Percentiles rank a stretch among this genome's conserved stretches.
These are phyloP conservation scores for Archocentrus centrarchus DNA, from an alignment of 2,113 vertebrate genomes.

Conservation along the genomic window DNA sequence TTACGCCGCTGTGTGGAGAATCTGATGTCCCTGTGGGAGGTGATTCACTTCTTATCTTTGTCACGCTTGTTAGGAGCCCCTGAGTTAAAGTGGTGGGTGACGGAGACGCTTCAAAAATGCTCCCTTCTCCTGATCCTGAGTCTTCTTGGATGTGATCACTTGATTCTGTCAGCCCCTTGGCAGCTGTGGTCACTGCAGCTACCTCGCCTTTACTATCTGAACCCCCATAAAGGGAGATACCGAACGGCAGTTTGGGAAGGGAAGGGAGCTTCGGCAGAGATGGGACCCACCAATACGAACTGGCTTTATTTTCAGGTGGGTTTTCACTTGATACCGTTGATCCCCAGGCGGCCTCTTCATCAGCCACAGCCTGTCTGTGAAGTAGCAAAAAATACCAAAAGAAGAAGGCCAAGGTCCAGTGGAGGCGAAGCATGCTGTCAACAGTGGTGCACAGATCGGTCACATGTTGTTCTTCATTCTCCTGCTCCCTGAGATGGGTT, in stretches of 20 bases:
- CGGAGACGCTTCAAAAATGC: constrained; percentile 40
- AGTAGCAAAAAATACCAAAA: constrained; percentile 70
- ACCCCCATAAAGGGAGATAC: constrained; percentile 16
- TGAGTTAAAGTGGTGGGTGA: constrained; percentile 44
- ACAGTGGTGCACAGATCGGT: constrained; percentile 52
- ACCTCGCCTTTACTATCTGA: background rate
- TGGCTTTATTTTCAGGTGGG: constrained; percentile 24
- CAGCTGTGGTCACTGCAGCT: constrained; percentile 11
- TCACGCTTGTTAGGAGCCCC: constrained; percentile 32
- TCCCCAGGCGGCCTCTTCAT: constrained; percentile 69
- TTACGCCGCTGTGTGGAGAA: constrained; percentile 57
- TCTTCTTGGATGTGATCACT: constrained; percentile 21
- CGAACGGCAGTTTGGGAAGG: constrained; percentile 11
- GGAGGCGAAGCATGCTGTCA: constrained; percentile 78
- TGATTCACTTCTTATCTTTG: constrained; percentile 50
- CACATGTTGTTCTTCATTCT: constrained; percentile 77
- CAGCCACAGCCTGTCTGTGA: constrained; percentile 43
- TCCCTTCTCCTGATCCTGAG: constrained; percentile 63
- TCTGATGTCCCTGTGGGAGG: constrained; percentile 58
- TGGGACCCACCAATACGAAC: constrained; percentile 43
- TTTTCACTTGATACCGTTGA: constrained; percentile 23
- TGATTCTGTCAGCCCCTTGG: constrained; percentile 17
- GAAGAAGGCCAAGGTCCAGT: constrained; percentile 62
- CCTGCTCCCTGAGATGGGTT: constrained; percentile 49
- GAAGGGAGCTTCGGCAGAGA: constrained; percentile 43